phyloP scores from a whole-genome alignment of 2,797 vertebrate genomes.

The Phrynocephalus vlangalii region DNA sequence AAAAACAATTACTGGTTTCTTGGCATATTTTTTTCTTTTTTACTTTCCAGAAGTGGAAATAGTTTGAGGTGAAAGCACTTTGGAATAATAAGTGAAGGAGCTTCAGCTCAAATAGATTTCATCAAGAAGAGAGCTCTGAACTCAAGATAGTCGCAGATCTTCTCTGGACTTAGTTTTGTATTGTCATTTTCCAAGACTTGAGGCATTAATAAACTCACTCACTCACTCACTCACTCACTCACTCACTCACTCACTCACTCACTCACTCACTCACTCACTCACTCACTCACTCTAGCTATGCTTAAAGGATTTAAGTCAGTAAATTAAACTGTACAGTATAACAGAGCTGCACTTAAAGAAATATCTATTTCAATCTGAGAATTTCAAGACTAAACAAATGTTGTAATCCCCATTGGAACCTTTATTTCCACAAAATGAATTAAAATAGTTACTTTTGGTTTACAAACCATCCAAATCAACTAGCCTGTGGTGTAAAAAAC shows the following conservation, averaged over 20 bases:
- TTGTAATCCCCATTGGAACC: too few relatives aligned
- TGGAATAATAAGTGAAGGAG: not conserved
- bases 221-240: not conserved
- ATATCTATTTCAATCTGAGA: too few relatives aligned
- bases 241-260: too few relatives aligned
- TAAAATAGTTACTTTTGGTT: too few relatives aligned
- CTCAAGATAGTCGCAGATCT: accelerated
- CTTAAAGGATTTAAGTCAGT: not conserved
- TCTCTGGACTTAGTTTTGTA: accelerated
- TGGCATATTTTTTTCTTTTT: accelerated
- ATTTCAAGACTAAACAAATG: too few relatives aligned
- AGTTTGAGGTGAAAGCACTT: not conserved
- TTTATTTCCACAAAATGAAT: too few relatives aligned
- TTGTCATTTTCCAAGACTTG: not conserved
- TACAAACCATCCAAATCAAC: too few relatives aligned
- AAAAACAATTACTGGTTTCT: not conserved
- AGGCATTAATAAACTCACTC: not conserved
- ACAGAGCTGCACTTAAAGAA: not conserved
- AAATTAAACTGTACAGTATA: too few relatives aligned
- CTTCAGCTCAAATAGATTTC: not conserved
- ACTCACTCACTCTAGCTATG: not conserved
- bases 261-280: too few relatives aligned
- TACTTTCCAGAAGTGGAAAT: not conserved
- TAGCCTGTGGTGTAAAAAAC: too few relatives aligned
- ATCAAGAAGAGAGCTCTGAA: not conserved